Percentiles rank a stretch among this genome's conserved stretches.
Evolutionary conservation across 2,797 vertebrate species (phyloP).

Genomic region (Cossypha niveicapilla): DNA sequence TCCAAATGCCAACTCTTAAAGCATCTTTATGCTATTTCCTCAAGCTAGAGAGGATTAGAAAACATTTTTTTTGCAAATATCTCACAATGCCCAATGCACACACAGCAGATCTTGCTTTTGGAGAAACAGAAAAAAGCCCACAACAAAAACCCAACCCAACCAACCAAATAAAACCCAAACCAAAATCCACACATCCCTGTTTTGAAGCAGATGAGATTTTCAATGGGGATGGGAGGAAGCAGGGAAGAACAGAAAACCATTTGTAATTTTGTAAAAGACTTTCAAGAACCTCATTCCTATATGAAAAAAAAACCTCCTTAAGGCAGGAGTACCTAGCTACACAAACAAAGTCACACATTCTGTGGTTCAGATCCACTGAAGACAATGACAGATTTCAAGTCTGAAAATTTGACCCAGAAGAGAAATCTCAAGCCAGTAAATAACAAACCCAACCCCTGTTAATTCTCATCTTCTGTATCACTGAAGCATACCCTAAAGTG

Average conservation of each 20-base stretch:
- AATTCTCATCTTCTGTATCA: not conserved
- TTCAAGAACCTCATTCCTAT: not conserved
- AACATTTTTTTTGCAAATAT: not conserved
- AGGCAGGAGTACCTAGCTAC: not conserved
- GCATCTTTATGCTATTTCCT: not conserved
- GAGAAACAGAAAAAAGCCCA: not conserved
- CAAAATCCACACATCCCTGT: not conserved
- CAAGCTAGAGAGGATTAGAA: not conserved
- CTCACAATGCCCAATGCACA: not conserved
- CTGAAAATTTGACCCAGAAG: not conserved
- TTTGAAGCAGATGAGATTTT: not conserved
- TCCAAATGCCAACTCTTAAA: not conserved
- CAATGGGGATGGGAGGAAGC: not conserved
- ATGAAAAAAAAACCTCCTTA: not conserved
- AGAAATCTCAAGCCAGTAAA: not conserved
- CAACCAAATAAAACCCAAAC: not conserved
- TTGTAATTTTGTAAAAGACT: not conserved
- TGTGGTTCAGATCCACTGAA: not conserved
- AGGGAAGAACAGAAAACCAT: not conserved
- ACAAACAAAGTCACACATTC: not conserved
- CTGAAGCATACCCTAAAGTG: not conserved
- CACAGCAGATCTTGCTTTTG: not conserved
- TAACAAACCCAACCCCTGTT: not conserved
- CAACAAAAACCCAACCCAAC: not conserved
- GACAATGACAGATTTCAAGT: not conserved